Conservation (phyloP, 1,140 invertebrate genomes). For the Plectrocnemia conspersa region DNA sequence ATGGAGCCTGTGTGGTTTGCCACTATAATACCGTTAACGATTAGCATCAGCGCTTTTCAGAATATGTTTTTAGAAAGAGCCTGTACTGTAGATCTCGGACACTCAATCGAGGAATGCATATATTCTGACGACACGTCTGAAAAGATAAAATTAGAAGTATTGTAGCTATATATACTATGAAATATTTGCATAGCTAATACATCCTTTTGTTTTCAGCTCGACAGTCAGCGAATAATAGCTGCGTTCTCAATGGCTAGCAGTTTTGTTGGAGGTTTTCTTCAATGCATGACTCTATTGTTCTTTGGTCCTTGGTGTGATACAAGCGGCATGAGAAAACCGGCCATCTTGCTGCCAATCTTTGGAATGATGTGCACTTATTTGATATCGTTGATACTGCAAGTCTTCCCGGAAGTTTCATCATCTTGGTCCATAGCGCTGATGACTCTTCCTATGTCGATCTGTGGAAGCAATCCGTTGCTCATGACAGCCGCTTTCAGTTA, state of each 20-base stretch:
- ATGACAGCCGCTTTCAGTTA: slow-evolving; percentile 22
- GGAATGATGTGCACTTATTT: slow-evolving; percentile 20
- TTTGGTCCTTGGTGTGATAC: slow-evolving; percentile 25
- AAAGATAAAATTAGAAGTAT: slow-evolving; percentile 4
- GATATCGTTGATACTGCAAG: slow-evolving; percentile 3
- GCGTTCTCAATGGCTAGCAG: slow-evolving; percentile 5
- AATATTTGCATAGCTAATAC: not conserved
- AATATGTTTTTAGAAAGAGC: slow-evolving; percentile 28
- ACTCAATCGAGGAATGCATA: slow-evolving; percentile 19
- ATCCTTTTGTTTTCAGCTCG: slow-evolving; percentile 13
- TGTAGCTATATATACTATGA: not conserved
- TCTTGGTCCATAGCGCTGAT: slow-evolving; percentile 14
- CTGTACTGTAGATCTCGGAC: slow-evolving; percentile 24
- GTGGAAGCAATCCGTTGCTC: slow-evolving; percentile 14
- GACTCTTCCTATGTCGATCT: slow-evolving; percentile 13
- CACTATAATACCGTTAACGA: slow-evolving; percentile 4
- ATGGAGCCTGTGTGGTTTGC: slow-evolving; percentile 29
- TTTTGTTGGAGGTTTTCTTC: slow-evolving; percentile 11
- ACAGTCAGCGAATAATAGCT: slow-evolving; percentile 17
- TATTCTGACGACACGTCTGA: not conserved
- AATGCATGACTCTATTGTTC: slow-evolving; percentile 19
- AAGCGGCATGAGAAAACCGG: slow-evolving; percentile 21
- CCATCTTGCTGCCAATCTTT: slow-evolving; percentile 16
- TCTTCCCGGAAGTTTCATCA: slow-evolving; percentile 11
- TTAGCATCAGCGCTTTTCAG: slow-evolving; percentile 14